Base-by-base conservation (phyloP, 2,888 invertebrate genomes). In the Thyatira batis region DNA sequence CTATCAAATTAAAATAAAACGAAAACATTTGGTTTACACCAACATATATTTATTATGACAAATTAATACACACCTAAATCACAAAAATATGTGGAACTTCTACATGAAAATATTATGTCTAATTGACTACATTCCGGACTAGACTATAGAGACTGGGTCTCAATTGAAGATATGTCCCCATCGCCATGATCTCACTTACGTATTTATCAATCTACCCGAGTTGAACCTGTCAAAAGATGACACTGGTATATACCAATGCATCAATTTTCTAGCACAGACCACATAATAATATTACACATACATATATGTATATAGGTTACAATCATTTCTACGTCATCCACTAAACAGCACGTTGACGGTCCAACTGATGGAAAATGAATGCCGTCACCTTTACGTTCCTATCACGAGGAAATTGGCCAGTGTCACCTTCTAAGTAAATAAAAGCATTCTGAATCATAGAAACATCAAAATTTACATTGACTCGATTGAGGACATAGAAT, bases 101-200 rank as follows among this genome's bases (percentile, higher is more conserved):
- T 71, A 67, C 71, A 67, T 56, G 60, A 71, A 69, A 67, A 73
- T 78, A 77, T 3, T 33, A 39, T 39, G 50, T 65, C 82, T 82
- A 86, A 85, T 84, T 86, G 85, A 87, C 86, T 85, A 85, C 73
- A 67, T 63, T 60, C 62, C 59, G 39, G 65, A 74, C 69, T 73
- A 74, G 64, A 67, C 55, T 69, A 67, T 50, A 57, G 72, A 72
- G 69, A 69, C 71, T 70, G 70, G 67, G 69, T 72, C 73, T 66
- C 66, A 39, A 39, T 17, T 54, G 54, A 55, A 68, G 78, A 81
- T 78, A 80, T 80, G 78, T 79, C 59, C 59, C 54, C 58, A 60
- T 68, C 60, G 54, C 61, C 58, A 61, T 63, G 58, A 46, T 63
- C 61, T 60, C 63, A 61, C 61, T 58, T 39, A 39, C 6, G 8